phyloP scores from a whole-genome alignment of 1,140 invertebrate species.

The Phymorhynchus buccinoides region DNA sequence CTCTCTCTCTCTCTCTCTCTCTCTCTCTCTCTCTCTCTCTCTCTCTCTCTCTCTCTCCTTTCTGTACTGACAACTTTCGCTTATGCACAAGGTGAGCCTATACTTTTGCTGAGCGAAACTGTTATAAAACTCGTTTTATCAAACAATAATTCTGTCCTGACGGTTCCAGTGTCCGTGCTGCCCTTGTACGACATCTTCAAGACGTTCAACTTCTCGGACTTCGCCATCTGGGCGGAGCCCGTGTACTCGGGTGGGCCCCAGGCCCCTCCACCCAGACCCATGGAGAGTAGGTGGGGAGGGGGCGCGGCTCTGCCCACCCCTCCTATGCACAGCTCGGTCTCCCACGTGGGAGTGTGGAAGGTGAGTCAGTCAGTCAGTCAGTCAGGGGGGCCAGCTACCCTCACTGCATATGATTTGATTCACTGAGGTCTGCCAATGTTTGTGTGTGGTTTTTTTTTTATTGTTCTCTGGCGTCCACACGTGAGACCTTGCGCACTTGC shows the following conservation, averaged over 20 bases:
- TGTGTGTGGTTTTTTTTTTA: no score
- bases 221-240: conserved; percentile 34
- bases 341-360: conserved; percentile 31
- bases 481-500: no score
- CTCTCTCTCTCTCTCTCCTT: neutral
- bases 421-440: no score
- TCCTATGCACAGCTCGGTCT: neutral
- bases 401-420: no score
- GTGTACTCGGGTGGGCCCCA: neutral
- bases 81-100: neutral
- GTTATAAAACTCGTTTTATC: no score
- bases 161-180: conserved; percentile 28
- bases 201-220: conserved; percentile 33
- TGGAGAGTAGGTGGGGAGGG: neutral
- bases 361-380: conserved; percentile 1
- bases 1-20: no score
- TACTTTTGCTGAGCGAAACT: no score
- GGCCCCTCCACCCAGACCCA: neutral
- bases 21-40: neutral
- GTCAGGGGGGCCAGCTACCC: no score
- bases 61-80: neutral
- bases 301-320: neutral
- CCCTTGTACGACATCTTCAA: conserved; percentile 10
- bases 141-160: neutral
- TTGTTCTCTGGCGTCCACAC: no score